Evolutionary conservation across 2,888 invertebrate genomes (phyloP).

Genomic region (Ennomos quercinarius): DNA sequence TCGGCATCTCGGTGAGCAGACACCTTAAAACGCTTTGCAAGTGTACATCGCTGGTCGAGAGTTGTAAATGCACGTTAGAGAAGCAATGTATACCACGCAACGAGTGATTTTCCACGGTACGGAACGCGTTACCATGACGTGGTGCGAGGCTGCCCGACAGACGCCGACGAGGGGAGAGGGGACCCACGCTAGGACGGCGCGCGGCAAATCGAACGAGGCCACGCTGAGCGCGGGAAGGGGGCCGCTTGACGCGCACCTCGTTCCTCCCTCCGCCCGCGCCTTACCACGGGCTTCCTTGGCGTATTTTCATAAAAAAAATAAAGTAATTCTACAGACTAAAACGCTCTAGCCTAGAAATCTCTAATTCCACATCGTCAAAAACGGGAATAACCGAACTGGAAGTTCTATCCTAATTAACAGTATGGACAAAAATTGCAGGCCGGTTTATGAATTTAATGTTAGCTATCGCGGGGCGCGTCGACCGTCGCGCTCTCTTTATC

Average conservation of each 20-base stretch:
- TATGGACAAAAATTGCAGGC: constrained; percentile 80
- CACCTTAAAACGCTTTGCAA: constrained; percentile 40
- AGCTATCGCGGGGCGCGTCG: constrained; percentile 68
- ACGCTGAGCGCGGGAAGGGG: constrained; percentile 62
- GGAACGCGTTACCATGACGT: constrained; percentile 71
- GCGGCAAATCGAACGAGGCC: constrained; percentile 84
- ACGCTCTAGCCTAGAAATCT: constrained; percentile 83
- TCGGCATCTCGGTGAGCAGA: constrained; percentile 54
- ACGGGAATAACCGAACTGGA: constrained; percentile 77
- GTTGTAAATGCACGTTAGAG: constrained; percentile 41
- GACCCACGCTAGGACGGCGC: constrained; percentile 63
- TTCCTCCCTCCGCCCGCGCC: constrained; percentile 51
- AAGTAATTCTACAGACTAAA: constrained; percentile 80
- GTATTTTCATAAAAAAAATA: constrained; percentile 74
- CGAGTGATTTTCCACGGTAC: constrained; percentile 69
- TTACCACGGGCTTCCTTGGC: constrained; percentile 58
- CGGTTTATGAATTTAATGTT: constrained; percentile 62
- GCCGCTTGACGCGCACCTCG: constrained; percentile 53
- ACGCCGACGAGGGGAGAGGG: constrained; percentile 56
- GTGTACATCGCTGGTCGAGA: constrained; percentile 57
- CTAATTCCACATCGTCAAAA: constrained; percentile 77
- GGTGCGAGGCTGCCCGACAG: constrained; percentile 63
- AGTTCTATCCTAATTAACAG: constrained; percentile 76
- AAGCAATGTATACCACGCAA: constrained; percentile 67
- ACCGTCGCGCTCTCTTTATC: constrained; percentile 79